Base-by-base conservation (phyloP, 1,140 invertebrate species). In the Drosophila sechellia region DNA sequence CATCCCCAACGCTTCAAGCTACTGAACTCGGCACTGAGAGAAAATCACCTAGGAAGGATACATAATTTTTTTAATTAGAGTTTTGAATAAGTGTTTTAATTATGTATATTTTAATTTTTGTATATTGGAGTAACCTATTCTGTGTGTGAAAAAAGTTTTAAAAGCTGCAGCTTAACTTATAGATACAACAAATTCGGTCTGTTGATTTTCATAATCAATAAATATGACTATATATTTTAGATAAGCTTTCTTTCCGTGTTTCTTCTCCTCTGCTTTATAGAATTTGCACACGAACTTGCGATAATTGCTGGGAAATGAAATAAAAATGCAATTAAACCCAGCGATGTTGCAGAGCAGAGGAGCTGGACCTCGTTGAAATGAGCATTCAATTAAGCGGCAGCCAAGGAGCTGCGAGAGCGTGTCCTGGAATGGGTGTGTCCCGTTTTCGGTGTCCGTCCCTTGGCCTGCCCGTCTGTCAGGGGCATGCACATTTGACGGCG, bases 251-350 rank as follows among this genome's bases (percentile, higher is more conserved):
- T 17, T 12, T 22, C 25, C 0, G 42, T 64, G 61, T 35, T 60
- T 0, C 5, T 15, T 34, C 37, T 59, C 34, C 57, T 31, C 55
- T 48, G 66, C 72, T 69, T 79, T 87, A 89, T 89, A 89, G 66
- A 87, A 87, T 87, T 89, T 83, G 79, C 79, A 71, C 83, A 87
- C 83, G 83, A 87, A 87, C 76, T 66, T 54, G 83, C 83, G 80
- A 89, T 87, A 87, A 87, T 87, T 87, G 83, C 83, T 79, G 66
- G 84, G 64, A 87, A 87, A 87, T 87, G 76, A 87, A 89, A 87
- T 87, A 87, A 89, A 87, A 87, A 89, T 87, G 83, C 83, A 87
- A 87, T 87, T 87, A 87, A 87, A 89, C 79, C 78, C 56, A 55
- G 70, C 78, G 49, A 69, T 60, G 81, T 40, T 70, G 56, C 13